Evolutionary conservation across 2,888 invertebrate species (phyloP), one percentile per base, ranked within the genome.

Genomic region (Thalpophila matura): DNA sequence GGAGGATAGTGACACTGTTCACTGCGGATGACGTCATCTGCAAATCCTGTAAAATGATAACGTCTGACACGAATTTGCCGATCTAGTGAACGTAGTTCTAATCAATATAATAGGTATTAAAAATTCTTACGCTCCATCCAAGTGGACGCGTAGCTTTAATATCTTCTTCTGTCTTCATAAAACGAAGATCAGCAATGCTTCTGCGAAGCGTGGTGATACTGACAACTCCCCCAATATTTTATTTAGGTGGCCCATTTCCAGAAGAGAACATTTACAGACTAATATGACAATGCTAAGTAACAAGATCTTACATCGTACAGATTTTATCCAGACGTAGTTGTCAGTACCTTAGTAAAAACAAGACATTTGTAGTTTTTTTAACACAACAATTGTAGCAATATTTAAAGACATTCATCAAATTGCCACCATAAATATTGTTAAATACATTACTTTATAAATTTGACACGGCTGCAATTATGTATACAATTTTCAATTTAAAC

Each of bases 391-490:
- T 29, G 10, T 18, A 49, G 18, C 31, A 22, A 33, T 47, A 27
- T 42, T 37, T 12, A 33, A 57, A 49, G 24, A 24, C 60, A 74
- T 70, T 74, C 14, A 66, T 74, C 50, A 66, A 70, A 66, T 51
- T 62, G 45, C 57, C 53, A 62, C 40, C 75, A 55, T 71, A 59
- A 64, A 59, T 66, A 66, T 70, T 45, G 14, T 42, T 54, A 56
- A 67, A 74, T 66, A 58, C 66, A 74, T 71, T 55, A 71, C 67
- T 75, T 67, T 67, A 75, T 62, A 67, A 75, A n/a, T 72, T 50
- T 73, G 62, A 71, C 71, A 67, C 49, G 74, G 40, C 12, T 56
- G 74, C 53, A 71, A 73, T 71, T 67, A 71, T 57, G 27, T 67
- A n/a, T 27, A 37, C 56, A 50, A 43, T 66, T 62, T 57, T 56